Evolutionary conservation across 2,797 vertebrate genomes (phyloP), one percentile per base, ranked within the genome.

Genomic region (Cheirogaleus major): DNA sequence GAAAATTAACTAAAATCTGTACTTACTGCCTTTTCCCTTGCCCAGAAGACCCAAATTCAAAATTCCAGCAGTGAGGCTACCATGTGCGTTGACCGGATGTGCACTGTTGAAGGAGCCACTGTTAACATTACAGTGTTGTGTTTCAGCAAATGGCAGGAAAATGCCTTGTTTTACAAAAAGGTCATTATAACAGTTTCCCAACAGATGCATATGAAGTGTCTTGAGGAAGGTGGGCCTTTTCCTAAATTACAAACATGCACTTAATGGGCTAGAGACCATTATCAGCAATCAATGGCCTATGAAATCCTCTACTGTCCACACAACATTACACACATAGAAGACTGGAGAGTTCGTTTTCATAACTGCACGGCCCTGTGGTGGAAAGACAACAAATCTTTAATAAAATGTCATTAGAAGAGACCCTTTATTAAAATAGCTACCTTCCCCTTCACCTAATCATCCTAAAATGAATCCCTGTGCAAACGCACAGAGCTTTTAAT

Each of bases 161-260:
- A 52, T 70, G 23, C 15, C 43, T 93, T 55, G 76, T 89, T 95
- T 95, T 43, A 79, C 23, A 63, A 92, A 93, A 61, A 70, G 10
- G 41, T 59, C 6, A 50, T 63, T 67, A n/a, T n/a, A 5, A 79
- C n/a, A 43, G 7, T 55, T 89, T 91, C 69, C 57, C 41, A 86
- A 50, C 48, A 65, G 22, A 50, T 84, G 32, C 63, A n/a, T 70
- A 45, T 45, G 72, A 86, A 79, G 25, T 72, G 35, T 78, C 75
- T 88, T 59, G 32, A 89, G 75, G 45, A 63, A 73, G 32, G 13
- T 69, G 13, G 7, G 4, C 25, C 50, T 76, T 89, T 96, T 32
- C 18, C 48, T 86, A 86, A 92, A 85, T 93, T 30, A 85, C 20
- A 91, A 41, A 79, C 70, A 92, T 23, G 14, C 11, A 79, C 25